phyloP scores from a whole-genome alignment of 1,140 invertebrate genomes.

The Venustaconcha ellipsiformis region DNA sequence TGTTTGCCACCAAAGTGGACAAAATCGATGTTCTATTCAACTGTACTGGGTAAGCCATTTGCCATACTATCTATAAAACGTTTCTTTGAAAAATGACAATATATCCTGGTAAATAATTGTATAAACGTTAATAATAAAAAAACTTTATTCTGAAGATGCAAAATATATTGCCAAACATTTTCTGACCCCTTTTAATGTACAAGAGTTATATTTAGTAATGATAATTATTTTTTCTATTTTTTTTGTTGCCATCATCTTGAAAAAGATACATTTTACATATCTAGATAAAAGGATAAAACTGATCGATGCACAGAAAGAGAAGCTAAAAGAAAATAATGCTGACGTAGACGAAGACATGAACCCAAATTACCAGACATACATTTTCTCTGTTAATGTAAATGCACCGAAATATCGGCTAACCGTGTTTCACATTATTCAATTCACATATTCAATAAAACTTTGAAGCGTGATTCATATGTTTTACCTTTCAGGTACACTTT shows the following conservation, averaged over 20 bases:
- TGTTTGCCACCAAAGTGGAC: conserved; percentile 57
- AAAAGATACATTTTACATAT: too few relatives aligned
- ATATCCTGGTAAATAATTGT: too few relatives aligned
- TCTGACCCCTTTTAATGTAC: too few relatives aligned
- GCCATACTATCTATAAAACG: not conserved
- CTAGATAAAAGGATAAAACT: too few relatives aligned
- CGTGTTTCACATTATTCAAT: not conserved
- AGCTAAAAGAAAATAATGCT: not conserved
- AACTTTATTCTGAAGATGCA: too few relatives aligned
- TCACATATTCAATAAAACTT: not conserved
- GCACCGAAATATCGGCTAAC: not conserved
- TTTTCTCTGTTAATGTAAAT: not conserved
- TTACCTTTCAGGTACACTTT: conserved; percentile 56
- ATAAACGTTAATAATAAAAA: too few relatives aligned
- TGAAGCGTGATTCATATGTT: not conserved
- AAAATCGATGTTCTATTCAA: conserved; percentile 69
- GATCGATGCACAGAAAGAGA: too few relatives aligned
- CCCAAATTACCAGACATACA: not conserved
- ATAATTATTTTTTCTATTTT: too few relatives aligned
- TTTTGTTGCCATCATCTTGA: too few relatives aligned
- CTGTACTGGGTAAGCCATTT: conserved; percentile 65
- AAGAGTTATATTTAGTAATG: too few relatives aligned
- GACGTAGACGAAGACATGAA: not conserved
- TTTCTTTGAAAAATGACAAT: too few relatives aligned
- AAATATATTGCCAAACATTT: too few relatives aligned